Base-by-base conservation (phyloP, 2,888 invertebrate species). In the Pyrgus malvae region DNA sequence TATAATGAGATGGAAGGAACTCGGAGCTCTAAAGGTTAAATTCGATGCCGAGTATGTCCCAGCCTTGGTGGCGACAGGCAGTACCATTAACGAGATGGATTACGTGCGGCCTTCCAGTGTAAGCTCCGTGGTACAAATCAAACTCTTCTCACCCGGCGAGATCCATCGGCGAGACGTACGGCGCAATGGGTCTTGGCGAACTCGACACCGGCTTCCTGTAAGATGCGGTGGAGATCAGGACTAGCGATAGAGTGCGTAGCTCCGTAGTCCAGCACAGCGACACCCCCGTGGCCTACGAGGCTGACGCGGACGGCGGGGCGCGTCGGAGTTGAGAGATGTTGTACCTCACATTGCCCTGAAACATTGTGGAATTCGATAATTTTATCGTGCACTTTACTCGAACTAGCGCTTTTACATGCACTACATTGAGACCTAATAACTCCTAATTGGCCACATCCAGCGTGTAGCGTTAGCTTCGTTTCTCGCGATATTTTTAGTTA, bases 201-300 rank as follows among this genome's bases (percentile, higher is more conserved):
- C 17, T 17, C 37, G n/a, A 37, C 16, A 8, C 37, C 37, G 37
- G 37, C 37, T 4, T 37, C 37, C 17, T 17, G 17, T 8, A 37
- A 17, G 8, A 37, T 17, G 17, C 17, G n/a, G n/a, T 37, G 17
- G 6, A 1, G 74, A 66, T 12, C 77, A 66, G 1, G 78, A 76
- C 7, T 58, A 56, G 46, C 73, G 65, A 25, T 37, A 17, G 37
- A 37, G 37, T 37, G 37, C 9, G 37, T 37, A n/a, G 37, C 37
- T 17, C 37, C 37, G 16, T 16, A 17, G 9, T 37, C 37, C 17
- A 37, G n/a, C 16, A 37, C 17, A 17, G 37, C 37, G 17, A 17
- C 19, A 5, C 37, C 37, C 1, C 17, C n/a, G 37, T 4, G 16
- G n/a, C 37, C 37, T 3, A 17, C 37, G 3, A 37, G 1, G 3